Evolutionary conservation across 2,113 vertebrate genomes (phyloP).

Genomic region (Aldabrachelys gigantea): DNA sequence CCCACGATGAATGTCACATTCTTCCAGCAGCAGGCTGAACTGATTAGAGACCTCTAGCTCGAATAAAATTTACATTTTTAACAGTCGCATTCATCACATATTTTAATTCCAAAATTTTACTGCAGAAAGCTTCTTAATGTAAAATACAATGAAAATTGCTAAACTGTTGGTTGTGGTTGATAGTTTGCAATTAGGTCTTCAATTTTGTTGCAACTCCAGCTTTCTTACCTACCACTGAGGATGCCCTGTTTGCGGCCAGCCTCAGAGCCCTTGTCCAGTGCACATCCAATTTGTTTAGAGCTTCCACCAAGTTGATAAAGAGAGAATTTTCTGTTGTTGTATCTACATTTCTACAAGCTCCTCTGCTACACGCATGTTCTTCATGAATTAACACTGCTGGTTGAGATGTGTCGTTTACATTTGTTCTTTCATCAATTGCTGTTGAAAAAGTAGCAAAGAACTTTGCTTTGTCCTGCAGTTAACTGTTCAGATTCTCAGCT

Average conservation of each 20-base stretch:
- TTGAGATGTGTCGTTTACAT: conserved; percentile 58
- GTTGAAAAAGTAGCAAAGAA: neutral
- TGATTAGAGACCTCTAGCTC: conserved; percentile 71
- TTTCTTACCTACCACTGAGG: neutral
- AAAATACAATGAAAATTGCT: conserved; percentile 65
- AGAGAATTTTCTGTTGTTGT: neutral
- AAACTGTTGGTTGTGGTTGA: conserved; percentile 22
- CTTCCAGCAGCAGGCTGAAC: conserved; percentile 65
- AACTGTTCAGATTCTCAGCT: neutral
- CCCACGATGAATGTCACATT: conserved; percentile 52
- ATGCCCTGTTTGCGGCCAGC: neutral
- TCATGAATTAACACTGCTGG: conserved; percentile 58
- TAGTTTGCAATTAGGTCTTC: conserved; percentile 46
- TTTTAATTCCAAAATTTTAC: conserved; percentile 56
- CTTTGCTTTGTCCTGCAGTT: neutral
- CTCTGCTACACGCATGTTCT: neutral
- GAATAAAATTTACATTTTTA: conserved; percentile 69
- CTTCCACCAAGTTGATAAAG: neutral
- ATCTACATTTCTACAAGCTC: conserved; percentile 62
- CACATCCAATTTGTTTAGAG: conserved; percentile 9
- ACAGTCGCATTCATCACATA: conserved; percentile 65
- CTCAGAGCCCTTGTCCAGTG: conserved; percentile 32
- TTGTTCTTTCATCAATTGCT: conserved; percentile 66
- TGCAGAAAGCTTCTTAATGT: conserved; percentile 56
- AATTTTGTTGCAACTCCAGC: conserved; percentile 32